Percentiles rank a stretch among this genome's conserved stretches.
Conservation (phyloP, 2,888 invertebrate species). For the Philonicus albiceps region DNA sequence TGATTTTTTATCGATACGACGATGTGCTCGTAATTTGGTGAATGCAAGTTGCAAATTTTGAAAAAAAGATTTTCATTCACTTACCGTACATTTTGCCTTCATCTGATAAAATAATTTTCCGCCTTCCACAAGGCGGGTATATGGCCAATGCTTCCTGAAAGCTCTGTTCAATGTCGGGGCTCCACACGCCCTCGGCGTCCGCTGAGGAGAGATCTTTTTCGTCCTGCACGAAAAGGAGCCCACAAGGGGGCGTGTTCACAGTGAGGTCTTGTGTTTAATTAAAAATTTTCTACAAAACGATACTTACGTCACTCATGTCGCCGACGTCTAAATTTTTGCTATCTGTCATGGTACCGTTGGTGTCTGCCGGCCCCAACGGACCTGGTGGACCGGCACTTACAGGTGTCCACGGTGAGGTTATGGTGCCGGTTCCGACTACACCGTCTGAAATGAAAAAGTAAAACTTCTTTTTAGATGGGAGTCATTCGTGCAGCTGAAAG, state of each 20-base stretch:
- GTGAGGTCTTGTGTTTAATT: background rate
- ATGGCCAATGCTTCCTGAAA: constrained; percentile 99
- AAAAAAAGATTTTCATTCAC: constrained; percentile 63
- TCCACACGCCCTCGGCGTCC: constrained; percentile 99
- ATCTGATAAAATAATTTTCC: constrained; percentile 99
- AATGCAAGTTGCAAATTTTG: background rate
- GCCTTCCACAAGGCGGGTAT: constrained; percentile 98
- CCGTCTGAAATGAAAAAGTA: constrained; percentile 66
- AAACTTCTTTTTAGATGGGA: background rate
- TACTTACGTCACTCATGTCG: constrained; percentile 85
- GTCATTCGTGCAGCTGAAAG: constrained; percentile 10
- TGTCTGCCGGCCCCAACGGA: constrained; percentile 76
- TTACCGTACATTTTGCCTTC: constrained; percentile 99
- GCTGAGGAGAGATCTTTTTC: constrained; percentile 92
- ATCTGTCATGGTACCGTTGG: constrained; percentile 91
- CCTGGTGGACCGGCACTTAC: constrained; percentile 77
- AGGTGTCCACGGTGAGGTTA: constrained; percentile 96
- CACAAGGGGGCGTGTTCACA: background rate
- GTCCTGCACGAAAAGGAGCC: constrained; percentile 65
- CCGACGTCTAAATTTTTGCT: constrained; percentile 92
- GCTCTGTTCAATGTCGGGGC: constrained; percentile 99
- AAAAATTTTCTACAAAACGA: background rate
- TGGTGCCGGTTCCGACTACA: constrained; percentile 86
- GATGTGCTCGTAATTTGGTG: background rate
- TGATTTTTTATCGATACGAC: background rate